A percentile compares a stretch with the other conserved stretches of the same genome.
phyloP scores from a whole-genome alignment of 2,888 invertebrate species.

The Philhelius pedissequus region DNA sequence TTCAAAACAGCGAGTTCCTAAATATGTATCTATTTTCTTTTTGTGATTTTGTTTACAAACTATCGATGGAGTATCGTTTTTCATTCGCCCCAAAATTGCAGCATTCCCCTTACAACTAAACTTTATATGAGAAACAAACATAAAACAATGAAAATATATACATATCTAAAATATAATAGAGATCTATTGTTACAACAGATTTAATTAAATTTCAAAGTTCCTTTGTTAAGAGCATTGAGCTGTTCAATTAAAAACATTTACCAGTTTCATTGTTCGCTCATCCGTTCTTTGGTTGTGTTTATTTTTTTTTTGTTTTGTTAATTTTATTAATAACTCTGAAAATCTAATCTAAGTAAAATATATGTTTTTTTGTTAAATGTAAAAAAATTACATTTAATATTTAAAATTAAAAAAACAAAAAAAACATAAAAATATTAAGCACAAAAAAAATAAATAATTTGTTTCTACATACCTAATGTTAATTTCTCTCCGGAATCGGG shows the following conservation, averaged over 20 bases:
- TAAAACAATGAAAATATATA: neutral
- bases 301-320: constrained; percentile 4
- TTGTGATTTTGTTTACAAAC: neutral
- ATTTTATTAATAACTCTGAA: constrained; percentile 27
- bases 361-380: constrained; percentile 3
- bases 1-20: neutral
- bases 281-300: constrained; percentile 7
- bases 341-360: constrained; percentile 56
- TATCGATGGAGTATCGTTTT: constrained; percentile 1
- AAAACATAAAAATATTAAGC: neutral
- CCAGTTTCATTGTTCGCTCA: constrained; percentile 29
- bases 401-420: neutral
- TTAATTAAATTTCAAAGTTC: constrained; percentile 24
- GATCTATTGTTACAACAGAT: constrained; percentile 35
- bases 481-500: constrained; percentile 85
- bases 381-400: neutral
- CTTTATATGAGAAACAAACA: neutral
- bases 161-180: neutral
- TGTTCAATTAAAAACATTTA: constrained; percentile 60
- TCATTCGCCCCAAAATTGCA: constrained; percentile 16
- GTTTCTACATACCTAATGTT: constrained; percentile 78
- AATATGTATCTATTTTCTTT: neutral
- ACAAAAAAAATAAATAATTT: neutral
- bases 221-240: constrained; percentile 22
- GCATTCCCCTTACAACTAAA: constrained; percentile 6